These are phyloP conservation scores for Lobophora halterata DNA, from an alignment of 2,888 invertebrate genomes.

Conservation along the genomic window DNA sequence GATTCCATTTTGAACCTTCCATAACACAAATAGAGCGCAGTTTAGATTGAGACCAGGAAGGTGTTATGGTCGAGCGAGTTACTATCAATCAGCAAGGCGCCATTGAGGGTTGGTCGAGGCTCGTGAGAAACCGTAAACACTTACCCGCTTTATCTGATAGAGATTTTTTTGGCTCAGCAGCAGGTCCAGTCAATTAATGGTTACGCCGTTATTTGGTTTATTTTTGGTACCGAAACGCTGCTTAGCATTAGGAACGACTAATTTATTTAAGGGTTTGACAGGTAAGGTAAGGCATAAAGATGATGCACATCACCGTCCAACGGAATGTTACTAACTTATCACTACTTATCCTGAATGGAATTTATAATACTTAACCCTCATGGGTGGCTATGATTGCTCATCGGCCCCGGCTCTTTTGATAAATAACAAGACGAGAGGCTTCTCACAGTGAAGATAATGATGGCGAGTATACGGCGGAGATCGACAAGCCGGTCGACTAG, in stretches of 20 bases:
- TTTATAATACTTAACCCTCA: conserved; percentile 34
- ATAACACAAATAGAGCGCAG: conserved; percentile 33
- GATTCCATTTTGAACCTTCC: conserved; percentile 34
- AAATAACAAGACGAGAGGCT: conserved; percentile 17
- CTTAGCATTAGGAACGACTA: conserved; percentile 65
- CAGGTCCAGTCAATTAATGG: conserved; percentile 79
- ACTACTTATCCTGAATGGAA: conserved; percentile 45
- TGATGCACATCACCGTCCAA: conserved; percentile 51
- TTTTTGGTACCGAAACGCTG: conserved; percentile 65
- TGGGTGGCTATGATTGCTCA: conserved; percentile 33
- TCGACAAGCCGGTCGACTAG: conserved; percentile 39
- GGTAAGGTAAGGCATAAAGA: conserved; percentile 58
- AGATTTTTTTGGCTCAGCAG: conserved; percentile 71
- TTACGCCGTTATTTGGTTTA: conserved; percentile 76
- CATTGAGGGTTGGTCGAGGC: conserved; percentile 77
- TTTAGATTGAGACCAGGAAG: conserved; percentile 38
- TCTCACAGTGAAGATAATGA: conserved; percentile 27
- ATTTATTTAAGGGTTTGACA: conserved; percentile 74
- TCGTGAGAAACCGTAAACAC: conserved; percentile 81
- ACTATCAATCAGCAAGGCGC: conserved; percentile 80
- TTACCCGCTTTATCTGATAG: conserved; percentile 78
- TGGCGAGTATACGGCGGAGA: conserved; percentile 27
- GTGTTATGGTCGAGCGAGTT: conserved; percentile 68
- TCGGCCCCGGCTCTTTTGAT: conserved; percentile 22
- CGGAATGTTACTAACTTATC: conserved; percentile 51